Evolutionary conservation across 1,140 invertebrate genomes (phyloP).

Genomic region (Euglossa dilemma): DNA sequence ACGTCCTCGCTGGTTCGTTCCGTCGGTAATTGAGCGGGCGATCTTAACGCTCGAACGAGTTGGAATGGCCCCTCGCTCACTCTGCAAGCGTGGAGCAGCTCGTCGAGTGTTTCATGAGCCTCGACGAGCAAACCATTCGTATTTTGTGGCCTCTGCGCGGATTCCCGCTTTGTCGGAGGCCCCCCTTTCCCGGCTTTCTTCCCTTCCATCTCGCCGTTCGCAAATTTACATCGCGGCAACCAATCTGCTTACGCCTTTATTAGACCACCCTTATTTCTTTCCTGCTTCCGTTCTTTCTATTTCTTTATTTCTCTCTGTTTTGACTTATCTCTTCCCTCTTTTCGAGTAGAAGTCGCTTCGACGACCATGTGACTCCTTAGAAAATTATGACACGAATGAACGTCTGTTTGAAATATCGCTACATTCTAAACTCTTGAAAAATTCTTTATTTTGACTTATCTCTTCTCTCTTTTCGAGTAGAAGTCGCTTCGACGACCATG

Average conservation of each 20-base stretch:
- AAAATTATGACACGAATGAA: too few relatives aligned
- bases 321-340: too few relatives aligned
- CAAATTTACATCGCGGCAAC: neutral
- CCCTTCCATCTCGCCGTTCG: neutral
- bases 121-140: constrained; percentile 51
- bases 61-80: constrained; percentile 46
- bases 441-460: too few relatives aligned
- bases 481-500: too few relatives aligned
- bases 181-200: constrained; percentile 31
- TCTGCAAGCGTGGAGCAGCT: constrained; percentile 33
- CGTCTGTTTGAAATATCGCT: too few relatives aligned
- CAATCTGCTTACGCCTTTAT: neutral
- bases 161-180: constrained; percentile 26
- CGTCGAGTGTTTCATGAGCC: constrained; percentile 58
- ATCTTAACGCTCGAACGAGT: constrained; percentile 63
- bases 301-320: too few relatives aligned
- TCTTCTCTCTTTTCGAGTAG: too few relatives aligned
- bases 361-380: too few relatives aligned
- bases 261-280: neutral
- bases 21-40: constrained; percentile 64
- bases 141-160: constrained; percentile 47
- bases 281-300: neutral
- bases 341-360: too few relatives aligned
- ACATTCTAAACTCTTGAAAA: too few relatives aligned
- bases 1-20: constrained; percentile 17